Percentiles rank a stretch among this genome's conserved stretches.
Evolutionary conservation across 2,113 vertebrate species (phyloP).

Genomic region (Sebastes schlegelii): DNA sequence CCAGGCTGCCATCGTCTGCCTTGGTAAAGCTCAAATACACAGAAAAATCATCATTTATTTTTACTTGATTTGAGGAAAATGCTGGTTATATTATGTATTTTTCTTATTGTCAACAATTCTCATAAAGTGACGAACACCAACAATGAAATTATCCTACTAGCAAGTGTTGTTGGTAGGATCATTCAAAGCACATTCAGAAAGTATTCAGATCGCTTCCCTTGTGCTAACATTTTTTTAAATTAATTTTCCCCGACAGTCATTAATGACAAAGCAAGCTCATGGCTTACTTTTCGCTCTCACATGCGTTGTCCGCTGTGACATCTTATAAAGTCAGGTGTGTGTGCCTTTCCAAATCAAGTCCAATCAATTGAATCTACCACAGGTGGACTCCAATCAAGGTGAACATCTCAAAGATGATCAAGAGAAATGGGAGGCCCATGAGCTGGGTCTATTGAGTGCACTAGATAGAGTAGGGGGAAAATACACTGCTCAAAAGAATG

Average conservation of each 20-base stretch:
- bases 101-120: neutral
- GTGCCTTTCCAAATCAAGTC: neutral
- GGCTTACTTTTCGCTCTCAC: neutral
- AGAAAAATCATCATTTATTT: neutral
- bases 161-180: neutral
- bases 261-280: neutral
- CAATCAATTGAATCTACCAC: neutral
- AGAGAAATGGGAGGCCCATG: neutral
- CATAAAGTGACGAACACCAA: neutral
- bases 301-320: neutral
- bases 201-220: neutral
- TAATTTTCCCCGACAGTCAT: neutral
- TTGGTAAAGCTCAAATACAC: constrained; percentile 82
- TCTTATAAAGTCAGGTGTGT: neutral
- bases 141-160: neutral
- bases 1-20: constrained; percentile 87
- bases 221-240: neutral
- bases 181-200: neutral
- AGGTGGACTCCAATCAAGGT: neutral
- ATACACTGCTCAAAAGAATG: too few relatives aligned
- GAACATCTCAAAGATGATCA: neutral
- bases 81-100: neutral
- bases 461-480: neutral
- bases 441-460: neutral
- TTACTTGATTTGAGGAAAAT: neutral